Percentiles rank a stretch among this genome's conserved stretches.
Evolutionary conservation across 2,113 vertebrate species (phyloP).

Genomic region (Peromyscus californicus): DNA sequence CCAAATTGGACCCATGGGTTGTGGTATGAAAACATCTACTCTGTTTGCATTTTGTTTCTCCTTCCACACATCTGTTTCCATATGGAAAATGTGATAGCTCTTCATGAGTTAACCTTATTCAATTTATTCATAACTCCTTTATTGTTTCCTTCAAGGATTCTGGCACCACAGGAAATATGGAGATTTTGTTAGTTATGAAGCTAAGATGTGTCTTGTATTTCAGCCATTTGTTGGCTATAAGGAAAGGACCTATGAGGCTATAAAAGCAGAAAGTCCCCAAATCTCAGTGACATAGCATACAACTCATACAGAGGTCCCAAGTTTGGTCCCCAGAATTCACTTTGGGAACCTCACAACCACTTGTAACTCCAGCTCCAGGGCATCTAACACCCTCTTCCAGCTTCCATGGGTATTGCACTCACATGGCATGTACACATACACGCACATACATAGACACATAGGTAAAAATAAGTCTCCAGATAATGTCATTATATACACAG

Average conservation of each 20-base stretch:
- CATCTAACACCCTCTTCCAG: background rate
- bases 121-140: slow-evolving; percentile 7
- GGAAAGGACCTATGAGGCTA: background rate
- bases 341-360: background rate
- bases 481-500: background rate
- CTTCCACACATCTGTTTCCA: background rate
- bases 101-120: background rate
- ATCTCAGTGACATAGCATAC: background rate
- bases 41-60: background rate
- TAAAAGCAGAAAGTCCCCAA: background rate
- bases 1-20: background rate
- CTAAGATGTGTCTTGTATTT: background rate
- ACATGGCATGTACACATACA: background rate
- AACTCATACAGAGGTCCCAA: background rate
- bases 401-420: background rate
- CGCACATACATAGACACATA: background rate
- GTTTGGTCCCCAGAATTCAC: background rate
- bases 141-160: slow-evolving; percentile 7
- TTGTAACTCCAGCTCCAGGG: background rate
- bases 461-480: background rate
- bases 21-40: background rate
- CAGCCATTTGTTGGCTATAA: background rate
- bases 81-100: background rate
- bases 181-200: background rate
- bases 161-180: background rate